phyloP scores from a whole-genome alignment of 1,140 invertebrate genomes.

The Trinorchestia longiramus region DNA sequence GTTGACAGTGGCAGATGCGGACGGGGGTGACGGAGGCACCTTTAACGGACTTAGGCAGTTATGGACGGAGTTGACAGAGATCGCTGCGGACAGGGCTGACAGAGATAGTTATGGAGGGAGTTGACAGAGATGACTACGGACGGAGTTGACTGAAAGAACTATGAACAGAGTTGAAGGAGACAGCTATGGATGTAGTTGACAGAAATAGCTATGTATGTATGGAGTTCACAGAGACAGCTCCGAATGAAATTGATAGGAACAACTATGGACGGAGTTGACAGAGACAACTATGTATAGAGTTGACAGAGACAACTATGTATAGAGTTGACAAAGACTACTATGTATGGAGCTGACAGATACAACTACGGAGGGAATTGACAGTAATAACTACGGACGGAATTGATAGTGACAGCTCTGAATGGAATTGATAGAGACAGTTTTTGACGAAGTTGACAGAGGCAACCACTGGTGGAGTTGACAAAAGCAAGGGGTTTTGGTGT shows the following conservation, averaged over 20 bases:
- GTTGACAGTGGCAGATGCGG: background rate
- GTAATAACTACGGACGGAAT: background rate
- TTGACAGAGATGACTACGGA: background rate
- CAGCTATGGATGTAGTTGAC: background rate
- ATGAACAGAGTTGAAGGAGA: background rate
- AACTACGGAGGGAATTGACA: background rate
- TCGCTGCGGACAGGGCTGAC: background rate
- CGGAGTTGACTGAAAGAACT: background rate
- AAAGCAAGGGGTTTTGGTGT: background rate
- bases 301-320: background rate
- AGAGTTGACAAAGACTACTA: background rate
- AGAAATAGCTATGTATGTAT: background rate
- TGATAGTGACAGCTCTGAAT: background rate
- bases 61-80: background rate
- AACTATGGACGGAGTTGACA: background rate
- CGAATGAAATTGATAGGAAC: background rate
- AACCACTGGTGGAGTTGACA: background rate
- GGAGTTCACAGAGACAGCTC: background rate
- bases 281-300: background rate
- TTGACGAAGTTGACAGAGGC: background rate
- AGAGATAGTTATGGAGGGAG: background rate
- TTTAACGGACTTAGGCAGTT: background rate
- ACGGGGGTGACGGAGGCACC: background rate
- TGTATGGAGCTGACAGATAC: background rate
- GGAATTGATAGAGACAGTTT: background rate